Conservation (phyloP, 2,113 vertebrate genomes). For the Oceanites oceanicus region DNA sequence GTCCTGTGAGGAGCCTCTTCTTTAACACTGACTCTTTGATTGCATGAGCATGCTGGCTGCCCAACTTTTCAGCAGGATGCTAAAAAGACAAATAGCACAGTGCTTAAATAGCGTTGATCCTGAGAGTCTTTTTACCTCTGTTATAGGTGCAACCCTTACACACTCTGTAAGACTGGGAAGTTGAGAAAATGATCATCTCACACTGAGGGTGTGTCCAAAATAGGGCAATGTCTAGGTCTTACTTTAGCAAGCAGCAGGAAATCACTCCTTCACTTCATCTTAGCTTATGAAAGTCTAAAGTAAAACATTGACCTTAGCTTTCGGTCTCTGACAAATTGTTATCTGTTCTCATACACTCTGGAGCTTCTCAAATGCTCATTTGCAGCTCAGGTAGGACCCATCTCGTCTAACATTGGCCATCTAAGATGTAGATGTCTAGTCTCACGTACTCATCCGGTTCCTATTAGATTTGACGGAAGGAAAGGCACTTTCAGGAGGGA, state of each 20-base stretch:
- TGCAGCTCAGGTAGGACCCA: neutral
- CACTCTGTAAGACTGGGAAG: neutral
- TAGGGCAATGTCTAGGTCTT: neutral
- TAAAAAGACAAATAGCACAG: neutral
- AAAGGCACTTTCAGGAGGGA: neutral
- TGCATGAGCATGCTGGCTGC: neutral
- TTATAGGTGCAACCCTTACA: neutral
- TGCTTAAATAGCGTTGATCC: neutral
- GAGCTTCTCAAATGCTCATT: neutral
- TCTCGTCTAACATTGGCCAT: neutral
- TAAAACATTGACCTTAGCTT: neutral
- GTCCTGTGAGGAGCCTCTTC: neutral
- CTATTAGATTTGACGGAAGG: neutral
- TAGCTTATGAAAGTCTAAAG: neutral
- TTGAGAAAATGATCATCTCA: neutral
- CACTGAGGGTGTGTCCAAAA: neutral
- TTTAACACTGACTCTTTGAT: neutral
- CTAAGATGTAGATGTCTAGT: neutral
- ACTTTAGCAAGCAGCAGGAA: rapidly evolving
- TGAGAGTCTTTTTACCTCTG: neutral
- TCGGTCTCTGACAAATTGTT: neutral
- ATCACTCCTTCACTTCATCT: neutral
- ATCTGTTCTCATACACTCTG: neutral
- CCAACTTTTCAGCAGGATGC: neutral
- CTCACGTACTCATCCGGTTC: neutral